Percentiles rank a stretch among this genome's conserved stretches.
Conservation (phyloP, 2,888 invertebrate genomes). For the Agrochola lota region DNA sequence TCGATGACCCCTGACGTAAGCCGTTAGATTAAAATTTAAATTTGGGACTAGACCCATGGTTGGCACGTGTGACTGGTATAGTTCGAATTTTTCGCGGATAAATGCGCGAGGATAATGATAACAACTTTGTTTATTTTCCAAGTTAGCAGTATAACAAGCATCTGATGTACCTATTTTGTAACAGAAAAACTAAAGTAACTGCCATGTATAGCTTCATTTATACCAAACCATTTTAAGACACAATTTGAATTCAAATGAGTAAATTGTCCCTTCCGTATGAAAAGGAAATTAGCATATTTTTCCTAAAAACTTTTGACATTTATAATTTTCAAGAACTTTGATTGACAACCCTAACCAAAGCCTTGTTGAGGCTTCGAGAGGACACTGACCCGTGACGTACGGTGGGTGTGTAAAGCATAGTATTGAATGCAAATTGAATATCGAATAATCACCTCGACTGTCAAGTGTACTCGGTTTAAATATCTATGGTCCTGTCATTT, state of each 20-base stretch:
- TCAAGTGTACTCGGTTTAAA: conserved; percentile 53
- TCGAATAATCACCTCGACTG: conserved; percentile 55
- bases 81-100: not conserved
- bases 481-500: conserved; percentile 31
- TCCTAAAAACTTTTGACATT: not conserved
- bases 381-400: conserved; percentile 75
- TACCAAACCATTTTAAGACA: not conserved
- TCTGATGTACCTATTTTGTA: not conserved
- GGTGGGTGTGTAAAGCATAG: conserved; percentile 69
- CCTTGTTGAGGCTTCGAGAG: conserved; percentile 73
- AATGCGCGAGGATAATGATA: not conserved
- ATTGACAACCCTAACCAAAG: conserved; percentile 56
- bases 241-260: not conserved
- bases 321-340: not conserved
- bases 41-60: conserved; percentile 76
- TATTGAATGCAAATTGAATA: conserved; percentile 62
- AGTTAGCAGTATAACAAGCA: not conserved
- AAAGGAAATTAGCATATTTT: not conserved
- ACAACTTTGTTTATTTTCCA: not conserved
- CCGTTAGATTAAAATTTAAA: conserved; percentile 88
- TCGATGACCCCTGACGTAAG: conserved; percentile 83
- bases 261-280: not conserved
- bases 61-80: conserved; percentile 12
- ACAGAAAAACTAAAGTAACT: not conserved
- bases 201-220: not conserved